Evolutionary conservation across 2,888 invertebrate genomes (phyloP), one percentile per base, ranked within the genome.

Genomic region (Epistrophe eligans): DNA sequence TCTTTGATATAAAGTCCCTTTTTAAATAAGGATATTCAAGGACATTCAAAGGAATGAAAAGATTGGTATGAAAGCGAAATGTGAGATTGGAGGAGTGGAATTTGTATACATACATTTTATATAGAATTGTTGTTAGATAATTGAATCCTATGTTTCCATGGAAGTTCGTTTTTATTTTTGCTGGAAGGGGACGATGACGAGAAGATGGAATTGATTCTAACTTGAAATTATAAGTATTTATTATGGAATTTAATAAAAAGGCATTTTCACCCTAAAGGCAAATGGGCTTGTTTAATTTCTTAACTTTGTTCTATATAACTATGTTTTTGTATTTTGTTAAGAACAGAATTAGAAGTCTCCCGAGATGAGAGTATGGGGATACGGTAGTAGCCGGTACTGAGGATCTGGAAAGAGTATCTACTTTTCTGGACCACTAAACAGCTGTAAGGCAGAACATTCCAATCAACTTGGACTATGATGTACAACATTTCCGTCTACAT

Each of bases 141-240:
- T 84, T 80, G 72, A 77, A 77, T 84, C 84, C 84, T 67, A 72
- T 66, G 60, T 66, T 60, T 55, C 48, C 66, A 35, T 67, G 45
- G 52, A 79, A 8, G 15, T 2, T 19, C 13, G 13, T 32, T 10
- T 3, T 8, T 1, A 9, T n/a, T 32, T 32, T 3, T 10, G 2
- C 8, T 32, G 2, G 4, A 4, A n/a, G 8, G n/a, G 32, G 0
- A 2, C 1, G 32, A 15, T 7, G n/a, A n/a, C 0, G n/a, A 13
- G 13, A 50, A 11, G 6, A 50, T 24, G 5, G 13, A 24, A 50
- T 50, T 50, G 50, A 50, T 50, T 24, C 24, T 13, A 11, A 50
- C 50, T 19, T 50, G 4, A 50, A 50, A 11, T 19, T 50, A 5
- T 13, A 24, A 11, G 11, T 24, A 24, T 50, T 50, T 19, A 2